Evolutionary conservation across 1,140 invertebrate genomes (phyloP), one percentile per base, ranked within the genome.

Genomic region (Drosophila varians): DNA sequence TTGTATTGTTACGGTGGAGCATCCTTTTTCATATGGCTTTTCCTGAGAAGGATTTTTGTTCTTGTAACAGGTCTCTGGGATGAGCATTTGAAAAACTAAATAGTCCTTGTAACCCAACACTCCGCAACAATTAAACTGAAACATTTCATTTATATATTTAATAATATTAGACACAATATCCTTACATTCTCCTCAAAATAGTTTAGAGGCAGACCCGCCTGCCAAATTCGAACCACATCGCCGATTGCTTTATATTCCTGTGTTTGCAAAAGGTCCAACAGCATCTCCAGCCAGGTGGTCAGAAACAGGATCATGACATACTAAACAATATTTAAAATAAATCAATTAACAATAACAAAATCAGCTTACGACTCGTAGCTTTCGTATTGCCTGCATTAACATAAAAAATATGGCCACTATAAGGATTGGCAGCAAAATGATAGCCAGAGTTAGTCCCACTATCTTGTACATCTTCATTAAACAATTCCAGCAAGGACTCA

Each of bases 361-460:
- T 6, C 1, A 8, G 1, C 3, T 55, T 8, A 86, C 79, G 0
- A 26, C 8, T 5, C 80, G 48, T 16, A 84, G 34, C 2, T 14
- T 14, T 12, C n/a, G 19, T 6, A 7, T 4, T 1, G n/a, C 36
- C n/a, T 38, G 4, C 36, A 38, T 1, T 2, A 38, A 1, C 4
- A 38, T 12, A 12, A 38, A 16, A 6, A 12, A 12, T 14, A 38
- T 12, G 0, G 12, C 36, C n/a, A 38, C 1, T 7, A 38, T 14
- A 7, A 16, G 36, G 6, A 38, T 16, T 12, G 14, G 36, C 36
- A 14, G 12, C 6, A 38, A 9, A 6, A 14, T 2, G 16, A 38
- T 5, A 3, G 28, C 36, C 36, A 38, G 9, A 31, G 2, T 14
- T 7, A 38, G 11, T 38, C n/a, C 36, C 2, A 16, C 36, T 7